Evolutionary conservation across 2,797 vertebrate species (phyloP).

Genomic region (Martes flavigula): DNA sequence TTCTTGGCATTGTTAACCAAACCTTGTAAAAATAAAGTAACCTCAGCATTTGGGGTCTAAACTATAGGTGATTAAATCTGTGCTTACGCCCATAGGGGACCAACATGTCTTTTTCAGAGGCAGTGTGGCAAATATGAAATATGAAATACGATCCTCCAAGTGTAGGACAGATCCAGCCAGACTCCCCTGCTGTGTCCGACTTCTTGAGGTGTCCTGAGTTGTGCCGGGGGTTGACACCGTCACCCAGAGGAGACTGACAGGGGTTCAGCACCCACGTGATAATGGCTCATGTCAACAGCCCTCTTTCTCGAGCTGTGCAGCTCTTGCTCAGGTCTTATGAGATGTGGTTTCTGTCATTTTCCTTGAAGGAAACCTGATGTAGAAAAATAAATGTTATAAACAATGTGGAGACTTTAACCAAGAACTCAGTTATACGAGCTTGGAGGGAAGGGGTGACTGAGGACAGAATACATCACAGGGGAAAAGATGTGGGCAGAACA

Average conservation of each 20-base stretch:
- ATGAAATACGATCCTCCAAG: background rate
- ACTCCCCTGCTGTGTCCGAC: background rate
- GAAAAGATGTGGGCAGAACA: background rate
- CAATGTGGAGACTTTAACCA: background rate
- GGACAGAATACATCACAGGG: background rate
- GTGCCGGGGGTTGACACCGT: background rate
- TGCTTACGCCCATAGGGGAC: background rate
- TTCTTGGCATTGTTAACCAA: conserved; percentile 13
- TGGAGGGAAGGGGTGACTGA: background rate
- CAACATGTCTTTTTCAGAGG: background rate
- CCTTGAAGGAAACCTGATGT: background rate
- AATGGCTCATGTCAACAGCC: background rate
- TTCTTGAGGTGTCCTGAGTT: accelerated
- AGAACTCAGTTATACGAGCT: background rate
- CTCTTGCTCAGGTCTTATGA: background rate
- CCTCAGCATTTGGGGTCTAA: background rate
- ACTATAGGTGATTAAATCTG: background rate
- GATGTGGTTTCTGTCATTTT: background rate
- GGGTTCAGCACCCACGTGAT: background rate
- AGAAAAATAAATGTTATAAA: background rate
- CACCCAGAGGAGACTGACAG: background rate
- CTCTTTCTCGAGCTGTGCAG: background rate
- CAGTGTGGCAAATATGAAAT: background rate
- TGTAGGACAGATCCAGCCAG: background rate
- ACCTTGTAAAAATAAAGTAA: background rate